phyloP scores from a whole-genome alignment of 2,113 vertebrate species.

The Lophochroa leadbeateri region DNA sequence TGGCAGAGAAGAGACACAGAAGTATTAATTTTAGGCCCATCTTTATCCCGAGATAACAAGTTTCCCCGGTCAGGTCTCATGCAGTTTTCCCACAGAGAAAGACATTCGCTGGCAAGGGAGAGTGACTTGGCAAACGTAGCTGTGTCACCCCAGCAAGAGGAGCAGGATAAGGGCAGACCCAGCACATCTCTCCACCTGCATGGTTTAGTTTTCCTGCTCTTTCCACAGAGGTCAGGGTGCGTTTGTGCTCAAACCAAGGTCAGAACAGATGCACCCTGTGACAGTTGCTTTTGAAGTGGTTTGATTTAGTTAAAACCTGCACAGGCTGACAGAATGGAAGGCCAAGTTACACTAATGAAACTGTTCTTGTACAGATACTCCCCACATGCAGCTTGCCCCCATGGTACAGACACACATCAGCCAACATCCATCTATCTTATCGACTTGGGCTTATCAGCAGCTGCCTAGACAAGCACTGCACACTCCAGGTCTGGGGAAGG shows the following conservation, averaged over 20 bases:
- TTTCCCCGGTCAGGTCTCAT: no score
- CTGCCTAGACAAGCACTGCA: neutral
- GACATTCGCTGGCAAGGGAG: no score
- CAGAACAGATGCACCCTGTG: neutral
- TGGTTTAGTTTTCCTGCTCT: neutral
- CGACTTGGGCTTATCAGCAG: neutral
- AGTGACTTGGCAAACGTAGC: rapidly evolving
- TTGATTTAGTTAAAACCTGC: neutral
- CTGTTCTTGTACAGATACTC: neutral
- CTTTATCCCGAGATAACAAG: no score
- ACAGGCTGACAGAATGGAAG: neutral
- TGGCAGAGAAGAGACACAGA: neutral
- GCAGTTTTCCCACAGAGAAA: neutral
- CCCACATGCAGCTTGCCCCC: neutral
- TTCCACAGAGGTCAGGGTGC: constrained; percentile 20
- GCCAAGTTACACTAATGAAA: no score
- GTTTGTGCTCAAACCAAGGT: neutral
- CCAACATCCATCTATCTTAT: neutral
- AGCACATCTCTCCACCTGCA: rapidly evolving
- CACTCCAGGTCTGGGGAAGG: no score
- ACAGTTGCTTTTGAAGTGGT: neutral
- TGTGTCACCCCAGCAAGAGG: rapidly evolving
- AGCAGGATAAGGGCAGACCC: neutral
- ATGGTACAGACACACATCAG: neutral
- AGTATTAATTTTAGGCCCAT: no score